Base-by-base conservation (phyloP, 2,797 vertebrate genomes). In the Sebastiscus albofasciatus region DNA sequence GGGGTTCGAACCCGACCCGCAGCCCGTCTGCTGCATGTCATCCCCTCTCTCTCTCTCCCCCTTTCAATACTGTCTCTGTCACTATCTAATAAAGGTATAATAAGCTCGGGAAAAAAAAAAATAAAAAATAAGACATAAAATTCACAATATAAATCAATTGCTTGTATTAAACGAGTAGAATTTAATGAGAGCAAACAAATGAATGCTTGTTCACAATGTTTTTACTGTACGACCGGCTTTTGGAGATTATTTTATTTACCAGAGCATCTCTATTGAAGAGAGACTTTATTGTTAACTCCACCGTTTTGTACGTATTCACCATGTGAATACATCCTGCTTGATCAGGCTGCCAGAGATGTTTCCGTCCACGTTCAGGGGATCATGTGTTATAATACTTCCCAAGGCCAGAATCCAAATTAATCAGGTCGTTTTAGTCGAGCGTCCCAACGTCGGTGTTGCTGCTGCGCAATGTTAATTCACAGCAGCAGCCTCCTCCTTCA, bases 351-450 rank as follows among this genome's bases (percentile, higher is more conserved):
- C n/a, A 36, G 13, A 55, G 8, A 18, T 54, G 13, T 46, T 69
- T 74, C 42, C 66, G 46, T 39, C 39, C 42, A 34, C 2, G 1
- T 42, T 65, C 59, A 67, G n/a, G 10, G 52, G 58, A 75, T 83
- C 49, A 13, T 42, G 26, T 26, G 24, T 36, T 36, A 68, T 79
- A 78, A 83, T 82, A 65, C 70, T 60, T 66, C 36, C 54, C 67
- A 75, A 69, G 67, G 72, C 56, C 69, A 82, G 62, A 75, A 69
- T 71, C 24, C 65, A 62, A 72, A 86, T 83, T 26, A 78, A 33
- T 66, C 10, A 14, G 33, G 60, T 33, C n/a, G 26, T 75, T 65
- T 69, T 10, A 16, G n/a, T 20, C 4, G 26, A 46, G 26, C 26
- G 12, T 31, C 9, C 26, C 5, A 11, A 18, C 16, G 3, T 20